These are phyloP conservation scores for Petrolisthes cinctipes DNA, from an alignment of 2,888 invertebrate genomes.

Conservation along the genomic window DNA sequence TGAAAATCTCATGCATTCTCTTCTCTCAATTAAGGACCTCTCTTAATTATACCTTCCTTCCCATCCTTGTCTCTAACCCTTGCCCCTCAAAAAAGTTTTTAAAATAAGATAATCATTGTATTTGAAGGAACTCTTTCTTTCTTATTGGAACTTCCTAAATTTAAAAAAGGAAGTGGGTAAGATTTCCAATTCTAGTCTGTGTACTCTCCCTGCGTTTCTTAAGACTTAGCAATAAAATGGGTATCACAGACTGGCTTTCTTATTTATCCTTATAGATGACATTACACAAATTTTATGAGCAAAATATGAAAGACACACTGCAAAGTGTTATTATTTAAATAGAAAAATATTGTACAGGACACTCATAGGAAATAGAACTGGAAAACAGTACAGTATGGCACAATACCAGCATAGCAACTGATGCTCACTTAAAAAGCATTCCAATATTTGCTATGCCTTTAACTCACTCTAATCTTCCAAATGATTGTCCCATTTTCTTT, in stretches of 20 bases:
- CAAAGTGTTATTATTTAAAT: too few relatives aligned
- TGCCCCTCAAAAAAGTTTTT: background rate
- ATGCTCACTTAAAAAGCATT: too few relatives aligned
- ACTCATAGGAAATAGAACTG: too few relatives aligned
- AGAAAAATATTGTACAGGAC: too few relatives aligned
- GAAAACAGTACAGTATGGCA: too few relatives aligned
- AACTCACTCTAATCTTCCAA: too few relatives aligned
- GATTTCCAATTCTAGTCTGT: slow-evolving; percentile 30
- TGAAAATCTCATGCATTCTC: background rate
- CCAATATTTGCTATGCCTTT: too few relatives aligned
- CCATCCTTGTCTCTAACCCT: slow-evolving; percentile 27
- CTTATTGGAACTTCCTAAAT: slow-evolving; percentile 32
- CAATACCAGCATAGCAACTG: too few relatives aligned
- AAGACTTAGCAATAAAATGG: slow-evolving; percentile 56
- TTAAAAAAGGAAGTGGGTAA: slow-evolving; percentile 18
- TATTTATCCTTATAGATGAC: background rate
- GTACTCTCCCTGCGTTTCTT: slow-evolving; percentile 50
- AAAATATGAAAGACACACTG: too few relatives aligned
- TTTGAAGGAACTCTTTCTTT: slow-evolving; percentile 6
- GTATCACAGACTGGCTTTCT: slow-evolving; percentile 33
- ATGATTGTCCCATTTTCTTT: too few relatives aligned
- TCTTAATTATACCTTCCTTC: slow-evolving; percentile 17
- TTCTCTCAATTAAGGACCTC: background rate
- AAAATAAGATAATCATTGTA: background rate
- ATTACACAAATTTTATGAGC: too few relatives aligned